A percentile compares a stretch with the other conserved stretches of the same genome.
Evolutionary conservation across 2,888 invertebrate genomes (phyloP).

Genomic region (Volucella inflata): DNA sequence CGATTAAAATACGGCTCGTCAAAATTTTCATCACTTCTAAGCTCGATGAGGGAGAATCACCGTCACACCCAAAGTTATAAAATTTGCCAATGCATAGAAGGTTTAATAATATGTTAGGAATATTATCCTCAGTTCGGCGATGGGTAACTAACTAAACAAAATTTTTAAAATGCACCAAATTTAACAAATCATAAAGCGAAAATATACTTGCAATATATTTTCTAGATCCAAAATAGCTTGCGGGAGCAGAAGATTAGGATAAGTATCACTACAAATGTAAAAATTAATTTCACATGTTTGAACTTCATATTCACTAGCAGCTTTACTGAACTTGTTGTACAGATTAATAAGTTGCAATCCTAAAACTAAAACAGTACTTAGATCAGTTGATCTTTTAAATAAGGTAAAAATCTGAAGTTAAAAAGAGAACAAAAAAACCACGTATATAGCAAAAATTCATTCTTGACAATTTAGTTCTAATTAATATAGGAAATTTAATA

Average conservation of each 20-base stretch:
- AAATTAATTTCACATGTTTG: conserved; percentile 79
- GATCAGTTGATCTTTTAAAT: conserved; percentile 80
- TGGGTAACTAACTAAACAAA: conserved; percentile 79
- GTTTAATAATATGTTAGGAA: conserved; percentile 80
- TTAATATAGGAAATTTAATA: too few species aligned
- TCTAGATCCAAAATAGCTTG: conserved; percentile 89
- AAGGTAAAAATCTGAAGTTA: conserved; percentile 78
- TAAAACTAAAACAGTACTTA: conserved; percentile 80
- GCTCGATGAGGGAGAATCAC: conserved; percentile 82
- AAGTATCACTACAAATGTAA: conserved; percentile 89
- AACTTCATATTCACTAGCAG: conserved; percentile 38
- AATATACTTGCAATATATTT: conserved; percentile 88
- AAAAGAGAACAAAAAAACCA: neutral
- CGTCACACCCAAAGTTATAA: conserved; percentile 79
- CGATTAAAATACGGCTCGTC: conserved; percentile 79
- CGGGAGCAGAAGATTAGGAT: conserved; percentile 88
- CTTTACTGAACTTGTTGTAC: conserved; percentile 80
- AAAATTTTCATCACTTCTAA: conserved; percentile 82
- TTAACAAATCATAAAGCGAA: neutral
- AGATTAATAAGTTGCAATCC: conserved; percentile 80
- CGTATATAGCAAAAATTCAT: too few species aligned
- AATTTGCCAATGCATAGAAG: conserved; percentile 81
- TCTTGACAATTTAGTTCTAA: too few species aligned
- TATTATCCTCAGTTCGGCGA: conserved; percentile 80
- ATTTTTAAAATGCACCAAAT: neutral